Evolutionary conservation across 2,888 invertebrate species (phyloP).

Genomic region (Epiperipatus broadwayi): DNA sequence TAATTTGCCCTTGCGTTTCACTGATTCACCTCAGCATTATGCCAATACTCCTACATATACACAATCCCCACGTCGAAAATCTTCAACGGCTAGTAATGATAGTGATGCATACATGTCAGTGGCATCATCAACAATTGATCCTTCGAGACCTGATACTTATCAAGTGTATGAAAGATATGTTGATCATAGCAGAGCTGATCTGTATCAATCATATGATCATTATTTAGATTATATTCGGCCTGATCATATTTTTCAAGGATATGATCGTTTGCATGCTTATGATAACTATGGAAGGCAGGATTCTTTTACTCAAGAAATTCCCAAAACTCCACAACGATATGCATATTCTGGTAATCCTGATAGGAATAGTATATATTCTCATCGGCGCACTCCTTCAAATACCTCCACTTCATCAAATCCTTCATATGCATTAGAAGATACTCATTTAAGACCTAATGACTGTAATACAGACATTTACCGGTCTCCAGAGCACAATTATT

Average conservation of each 20-base stretch:
- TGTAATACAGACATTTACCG: too few relatives aligned
- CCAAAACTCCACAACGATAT: conserved; percentile 24
- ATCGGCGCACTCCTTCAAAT: conserved; percentile 57
- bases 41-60: conserved; percentile 32
- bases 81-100: conserved; percentile 46
- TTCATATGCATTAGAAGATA: conserved; percentile 42
- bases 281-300: too few relatives aligned
- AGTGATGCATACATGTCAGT: too few relatives aligned
- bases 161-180: too few relatives aligned
- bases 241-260: too few relatives aligned
- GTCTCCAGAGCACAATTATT: conserved; percentile 15
- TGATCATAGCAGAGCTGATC: too few relatives aligned
- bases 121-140: not conserved
- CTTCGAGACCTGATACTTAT: not conserved
- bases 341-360: conserved; percentile 23
- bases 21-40: conserved; percentile 40
- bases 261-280: too few relatives aligned
- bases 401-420: conserved; percentile 46
- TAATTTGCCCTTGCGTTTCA: conserved; percentile 41
- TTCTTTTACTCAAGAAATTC: too few relatives aligned
- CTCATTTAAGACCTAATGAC: too few relatives aligned
- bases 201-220: too few relatives aligned
- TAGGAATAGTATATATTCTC: conserved; percentile 35
- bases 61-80: conserved; percentile 50
- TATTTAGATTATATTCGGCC: too few relatives aligned